These are phyloP conservation scores for Hydraecia micacea DNA, from an alignment of 2,888 invertebrate genomes.

Conservation along the genomic window DNA sequence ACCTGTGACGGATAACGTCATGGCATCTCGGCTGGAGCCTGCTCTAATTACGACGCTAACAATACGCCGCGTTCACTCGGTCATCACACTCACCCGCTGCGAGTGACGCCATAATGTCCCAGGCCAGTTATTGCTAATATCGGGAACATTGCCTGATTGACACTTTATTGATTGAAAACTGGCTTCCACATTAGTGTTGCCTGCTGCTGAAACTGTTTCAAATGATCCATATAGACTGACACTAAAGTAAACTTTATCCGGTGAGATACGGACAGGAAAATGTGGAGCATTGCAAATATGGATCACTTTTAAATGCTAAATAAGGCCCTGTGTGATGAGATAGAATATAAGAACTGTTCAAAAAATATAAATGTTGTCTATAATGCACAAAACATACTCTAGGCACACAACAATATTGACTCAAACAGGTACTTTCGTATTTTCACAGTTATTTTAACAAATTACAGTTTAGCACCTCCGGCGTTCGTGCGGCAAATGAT, in stretches of 20 bases:
- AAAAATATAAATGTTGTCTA: background rate
- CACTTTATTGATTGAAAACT: background rate
- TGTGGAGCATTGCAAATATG: background rate
- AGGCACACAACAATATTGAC: conserved; percentile 17
- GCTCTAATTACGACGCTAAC: background rate
- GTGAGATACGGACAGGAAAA: background rate
- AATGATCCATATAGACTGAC: background rate
- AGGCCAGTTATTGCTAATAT: background rate
- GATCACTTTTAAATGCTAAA: background rate
- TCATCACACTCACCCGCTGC: background rate
- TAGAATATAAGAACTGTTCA: background rate
- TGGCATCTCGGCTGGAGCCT: background rate
- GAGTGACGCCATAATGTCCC: conserved; percentile 3
- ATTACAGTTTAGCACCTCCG: conserved; percentile 52
- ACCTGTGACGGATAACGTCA: conserved; percentile 12
- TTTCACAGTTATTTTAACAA: conserved; percentile 48
- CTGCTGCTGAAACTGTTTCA: background rate
- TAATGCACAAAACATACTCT: background rate
- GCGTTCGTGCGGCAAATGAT: conserved; percentile 50
- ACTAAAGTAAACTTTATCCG: background rate
- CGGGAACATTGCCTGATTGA: conserved; percentile 9
- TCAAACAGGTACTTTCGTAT: conserved; percentile 24
- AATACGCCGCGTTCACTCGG: background rate
- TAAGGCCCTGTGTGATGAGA: background rate
- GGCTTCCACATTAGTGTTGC: background rate